Evolutionary conservation across 2,888 invertebrate species (phyloP).

Genomic region (Patella pellucida): DNA sequence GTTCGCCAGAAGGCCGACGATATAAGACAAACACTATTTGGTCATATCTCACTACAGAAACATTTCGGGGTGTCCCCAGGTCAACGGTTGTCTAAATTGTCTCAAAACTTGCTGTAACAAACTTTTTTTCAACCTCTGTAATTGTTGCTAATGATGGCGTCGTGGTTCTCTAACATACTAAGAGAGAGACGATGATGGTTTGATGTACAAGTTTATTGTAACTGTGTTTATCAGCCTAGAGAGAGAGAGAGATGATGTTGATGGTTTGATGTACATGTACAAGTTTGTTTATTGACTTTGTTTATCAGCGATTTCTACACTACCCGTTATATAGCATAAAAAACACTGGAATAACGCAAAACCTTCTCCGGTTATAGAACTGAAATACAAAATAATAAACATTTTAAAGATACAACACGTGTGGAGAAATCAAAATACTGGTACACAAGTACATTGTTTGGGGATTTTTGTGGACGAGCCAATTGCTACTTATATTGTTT

Average conservation of each 20-base stretch:
- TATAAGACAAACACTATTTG: too few relatives aligned
- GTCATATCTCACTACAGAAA: too few relatives aligned
- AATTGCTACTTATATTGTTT: neutral
- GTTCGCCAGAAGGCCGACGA: too few relatives aligned
- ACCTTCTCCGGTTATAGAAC: constrained; percentile 47
- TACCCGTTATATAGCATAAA: constrained; percentile 56
- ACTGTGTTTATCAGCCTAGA: neutral
- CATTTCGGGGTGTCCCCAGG: too few relatives aligned
- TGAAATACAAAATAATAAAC: constrained; percentile 38
- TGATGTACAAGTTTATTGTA: neutral
- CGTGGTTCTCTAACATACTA: too few relatives aligned
- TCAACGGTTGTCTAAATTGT: too few relatives aligned
- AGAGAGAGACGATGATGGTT: too few relatives aligned
- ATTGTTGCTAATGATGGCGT: too few relatives aligned
- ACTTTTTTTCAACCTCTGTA: too few relatives aligned
- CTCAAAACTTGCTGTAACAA: too few relatives aligned
- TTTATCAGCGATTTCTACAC: constrained; percentile 38
- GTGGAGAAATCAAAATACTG: neutral
- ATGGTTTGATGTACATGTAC: neutral
- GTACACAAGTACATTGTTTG: neutral
- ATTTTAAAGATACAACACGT: neutral
- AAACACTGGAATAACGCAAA: constrained; percentile 52
- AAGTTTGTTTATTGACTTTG: neutral
- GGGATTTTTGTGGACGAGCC: too few relatives aligned
- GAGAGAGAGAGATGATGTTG: neutral